Percentiles rank a stretch among this genome's conserved stretches.
phyloP scores from a whole-genome alignment of 2,113 vertebrate genomes.

The Carassius auratus region DNA sequence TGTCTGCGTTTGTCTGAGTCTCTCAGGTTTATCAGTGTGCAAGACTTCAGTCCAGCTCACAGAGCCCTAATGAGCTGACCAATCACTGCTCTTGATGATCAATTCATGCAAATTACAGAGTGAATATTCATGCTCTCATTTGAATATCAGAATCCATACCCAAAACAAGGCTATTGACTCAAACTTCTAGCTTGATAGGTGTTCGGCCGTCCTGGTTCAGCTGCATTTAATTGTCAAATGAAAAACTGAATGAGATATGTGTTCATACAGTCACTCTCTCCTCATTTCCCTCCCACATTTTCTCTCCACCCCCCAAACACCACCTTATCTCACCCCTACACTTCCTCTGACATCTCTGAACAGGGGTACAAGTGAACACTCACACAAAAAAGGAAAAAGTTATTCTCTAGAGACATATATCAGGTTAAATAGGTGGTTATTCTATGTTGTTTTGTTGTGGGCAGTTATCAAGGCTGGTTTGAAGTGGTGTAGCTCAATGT shows the following conservation, averaged over 20 bases:
- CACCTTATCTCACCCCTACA: conserved; percentile 16
- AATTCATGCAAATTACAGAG: neutral
- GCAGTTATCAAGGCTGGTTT: neutral
- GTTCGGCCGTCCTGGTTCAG: neutral
- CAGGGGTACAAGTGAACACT: neutral
- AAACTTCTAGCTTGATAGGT: neutral
- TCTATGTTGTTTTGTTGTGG: conserved; percentile 15
- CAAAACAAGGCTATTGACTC: neutral
- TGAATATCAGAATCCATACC: neutral
- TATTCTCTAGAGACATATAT: neutral
- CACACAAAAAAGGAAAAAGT: neutral
- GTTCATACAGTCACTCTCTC: conserved; percentile 38
- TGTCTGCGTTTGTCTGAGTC: conserved; percentile 14
- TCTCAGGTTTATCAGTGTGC: neutral
- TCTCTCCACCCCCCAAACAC: conserved; percentile 37
- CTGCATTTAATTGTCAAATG: neutral
- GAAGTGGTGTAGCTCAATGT: neutral
- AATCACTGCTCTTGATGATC: neutral
- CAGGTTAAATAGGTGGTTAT: neutral
- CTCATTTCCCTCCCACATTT: conserved; percentile 35
- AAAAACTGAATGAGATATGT: conserved; percentile 10
- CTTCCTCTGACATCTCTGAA: conserved; percentile 15
- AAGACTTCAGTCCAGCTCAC: neutral
- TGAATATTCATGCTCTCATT: neutral
- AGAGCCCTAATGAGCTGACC: neutral